phyloP scores from a whole-genome alignment of 2,113 vertebrate species.

The Alouatta palliata region DNA sequence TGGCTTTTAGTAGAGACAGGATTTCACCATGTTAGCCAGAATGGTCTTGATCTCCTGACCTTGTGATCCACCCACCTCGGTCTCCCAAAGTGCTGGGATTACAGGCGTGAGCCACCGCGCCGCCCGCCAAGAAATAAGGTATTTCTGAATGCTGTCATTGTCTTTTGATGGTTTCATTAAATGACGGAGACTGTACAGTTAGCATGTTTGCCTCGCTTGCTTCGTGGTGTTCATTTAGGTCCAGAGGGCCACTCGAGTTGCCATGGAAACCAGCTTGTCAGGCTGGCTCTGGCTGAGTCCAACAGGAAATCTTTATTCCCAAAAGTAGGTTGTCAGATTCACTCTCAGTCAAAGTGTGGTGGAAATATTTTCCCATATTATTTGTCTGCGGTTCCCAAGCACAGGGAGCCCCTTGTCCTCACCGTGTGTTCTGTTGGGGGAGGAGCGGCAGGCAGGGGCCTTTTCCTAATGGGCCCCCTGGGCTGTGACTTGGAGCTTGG shows the following conservation, averaged over 20 bases:
- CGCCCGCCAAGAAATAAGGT: background rate
- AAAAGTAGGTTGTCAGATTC: constrained; percentile 83
- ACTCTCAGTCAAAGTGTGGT: constrained; percentile 69
- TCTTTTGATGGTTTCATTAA: constrained; percentile 32
- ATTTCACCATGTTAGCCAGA: too few species aligned
- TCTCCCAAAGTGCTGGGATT: too few species aligned
- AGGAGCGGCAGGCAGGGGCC: too few species aligned
- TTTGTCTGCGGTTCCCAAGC: background rate
- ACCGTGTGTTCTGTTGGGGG: background rate
- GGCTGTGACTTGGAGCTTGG: background rate
- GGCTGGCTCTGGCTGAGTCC: constrained; percentile 82
- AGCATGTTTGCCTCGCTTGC: constrained; percentile 39
- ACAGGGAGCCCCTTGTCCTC: background rate
- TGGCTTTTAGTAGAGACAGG: too few species aligned
- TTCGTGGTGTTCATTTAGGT: constrained; percentile 58
- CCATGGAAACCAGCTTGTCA: constrained; percentile 88
- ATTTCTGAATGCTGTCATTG: background rate
- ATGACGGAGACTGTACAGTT: constrained; percentile 46
- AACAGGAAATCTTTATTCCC: constrained; percentile 88
- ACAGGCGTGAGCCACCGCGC: too few species aligned
- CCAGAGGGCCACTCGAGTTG: constrained; percentile 81
- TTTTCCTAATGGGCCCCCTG: too few species aligned
- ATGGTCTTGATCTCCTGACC: too few species aligned
- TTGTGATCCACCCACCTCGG: too few species aligned
- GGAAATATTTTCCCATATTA: constrained; percentile 40